Evolutionary conservation across 2,888 invertebrate genomes (phyloP).

Genomic region (Hirtodrosophila histrioides): DNA sequence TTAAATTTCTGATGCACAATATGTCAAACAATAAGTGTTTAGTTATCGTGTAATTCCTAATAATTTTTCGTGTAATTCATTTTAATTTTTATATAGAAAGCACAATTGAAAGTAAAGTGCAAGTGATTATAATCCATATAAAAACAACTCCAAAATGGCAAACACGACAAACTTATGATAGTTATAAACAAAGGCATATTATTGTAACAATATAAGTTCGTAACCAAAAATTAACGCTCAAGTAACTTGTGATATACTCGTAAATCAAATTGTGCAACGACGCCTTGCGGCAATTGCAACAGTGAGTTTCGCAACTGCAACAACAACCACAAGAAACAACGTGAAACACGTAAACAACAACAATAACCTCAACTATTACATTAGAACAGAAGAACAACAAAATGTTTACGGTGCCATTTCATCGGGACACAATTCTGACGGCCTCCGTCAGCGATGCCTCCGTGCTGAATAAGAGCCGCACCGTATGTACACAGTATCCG

Average conservation of each 20-base stretch:
- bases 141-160: slow-evolving; percentile 21
- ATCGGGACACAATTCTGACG: slow-evolving; percentile 85
- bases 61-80: no score
- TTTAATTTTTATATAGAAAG: no score
- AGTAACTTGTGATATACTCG: slow-evolving; percentile 30
- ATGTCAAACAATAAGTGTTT: no score
- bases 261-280: slow-evolving; percentile 6
- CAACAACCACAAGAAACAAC: slow-evolving; percentile 22
- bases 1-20: no score
- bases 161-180: slow-evolving; percentile 23
- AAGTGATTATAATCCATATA: background rate
- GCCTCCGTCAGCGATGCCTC: slow-evolving; percentile 89
- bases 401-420: slow-evolving; percentile 84
- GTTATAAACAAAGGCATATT: slow-evolving; percentile 8
- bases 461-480: slow-evolving; percentile 86
- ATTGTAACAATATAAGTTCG: slow-evolving; percentile 1
- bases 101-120: no score
- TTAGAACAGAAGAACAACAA: slow-evolving; percentile 20
- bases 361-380: background rate
- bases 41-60: no score
- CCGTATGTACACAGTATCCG: slow-evolving; percentile 84
- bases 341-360: slow-evolving; percentile 7
- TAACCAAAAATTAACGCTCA: slow-evolving; percentile 4
- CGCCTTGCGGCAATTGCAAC: slow-evolving; percentile 31
- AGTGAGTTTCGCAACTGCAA: slow-evolving; percentile 49